These are phyloP conservation scores for Homalodisca vitripennis DNA, from an alignment of 1,140 invertebrate genomes.

Conservation along the genomic window DNA sequence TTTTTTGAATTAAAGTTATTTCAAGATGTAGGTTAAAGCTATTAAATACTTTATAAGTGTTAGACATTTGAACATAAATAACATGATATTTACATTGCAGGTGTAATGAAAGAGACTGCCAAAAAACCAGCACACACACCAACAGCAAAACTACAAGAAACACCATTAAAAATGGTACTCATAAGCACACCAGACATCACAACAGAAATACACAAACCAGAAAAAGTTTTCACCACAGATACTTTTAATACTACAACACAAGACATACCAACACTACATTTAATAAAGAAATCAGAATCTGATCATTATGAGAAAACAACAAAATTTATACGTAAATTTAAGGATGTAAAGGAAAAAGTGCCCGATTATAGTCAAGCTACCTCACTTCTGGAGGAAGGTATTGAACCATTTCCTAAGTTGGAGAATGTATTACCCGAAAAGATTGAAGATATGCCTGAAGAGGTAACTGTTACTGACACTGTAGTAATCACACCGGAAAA, in stretches of 20 bases:
- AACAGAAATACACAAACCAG: constrained; percentile 29
- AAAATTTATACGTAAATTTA: no score
- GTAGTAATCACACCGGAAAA: constrained; percentile 37
- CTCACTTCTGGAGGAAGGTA: background rate
- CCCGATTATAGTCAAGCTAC: no score
- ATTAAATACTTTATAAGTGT: no score
- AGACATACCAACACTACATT: background rate
- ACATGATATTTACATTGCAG: no score
- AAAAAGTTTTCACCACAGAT: constrained; percentile 14
- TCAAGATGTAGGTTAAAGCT: no score
- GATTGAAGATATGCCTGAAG: constrained; percentile 26
- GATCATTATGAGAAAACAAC: no score
- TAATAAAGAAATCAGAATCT: constrained; percentile 33
- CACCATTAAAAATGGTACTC: background rate
- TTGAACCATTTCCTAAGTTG: background rate
- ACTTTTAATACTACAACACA: background rate
- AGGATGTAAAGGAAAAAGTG: no score
- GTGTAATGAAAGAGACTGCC: constrained; percentile 20
- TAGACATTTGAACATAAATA: no score
- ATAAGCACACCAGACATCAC: constrained; percentile 28
- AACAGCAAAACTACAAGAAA: constrained; percentile 33
- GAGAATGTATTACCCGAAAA: constrained; percentile 29
- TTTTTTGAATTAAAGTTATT: no score
- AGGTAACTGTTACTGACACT: constrained; percentile 39
- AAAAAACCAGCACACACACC: constrained; percentile 32